Conservation (phyloP, 2,888 invertebrate genomes). For the Leptarthrus brevirostris region DNA sequence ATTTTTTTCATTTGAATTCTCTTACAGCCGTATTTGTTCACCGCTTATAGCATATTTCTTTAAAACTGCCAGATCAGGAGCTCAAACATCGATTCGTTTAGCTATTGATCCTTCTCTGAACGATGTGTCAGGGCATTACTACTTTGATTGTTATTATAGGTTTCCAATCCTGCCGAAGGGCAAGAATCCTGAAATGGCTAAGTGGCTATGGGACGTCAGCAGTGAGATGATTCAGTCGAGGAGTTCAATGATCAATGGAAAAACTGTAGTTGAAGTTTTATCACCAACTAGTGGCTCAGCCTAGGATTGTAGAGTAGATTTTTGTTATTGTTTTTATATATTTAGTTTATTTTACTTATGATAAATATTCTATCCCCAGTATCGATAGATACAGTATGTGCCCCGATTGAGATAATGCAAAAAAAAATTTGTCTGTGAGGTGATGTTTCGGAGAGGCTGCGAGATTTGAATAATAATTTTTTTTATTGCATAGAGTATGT, state of each 20-base stretch:
- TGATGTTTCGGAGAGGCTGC: too few species aligned
- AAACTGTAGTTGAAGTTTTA: neutral
- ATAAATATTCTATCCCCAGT: too few species aligned
- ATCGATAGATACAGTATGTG: too few species aligned
- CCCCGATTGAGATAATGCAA: too few species aligned
- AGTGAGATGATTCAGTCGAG: constrained; percentile 61
- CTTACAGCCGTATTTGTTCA: neutral
- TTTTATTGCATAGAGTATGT: too few species aligned
- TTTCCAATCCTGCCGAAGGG: constrained; percentile 69
- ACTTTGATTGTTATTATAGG: constrained; percentile 71
- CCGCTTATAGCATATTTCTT: constrained; percentile 53
- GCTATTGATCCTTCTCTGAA: constrained; percentile 64
- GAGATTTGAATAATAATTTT: too few species aligned
- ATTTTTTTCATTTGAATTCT: too few species aligned
- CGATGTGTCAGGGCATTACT: constrained; percentile 63
- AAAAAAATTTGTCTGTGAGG: too few species aligned
- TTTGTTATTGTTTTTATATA: too few species aligned
- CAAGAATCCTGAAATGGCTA: constrained; percentile 69
- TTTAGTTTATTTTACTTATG: too few species aligned
- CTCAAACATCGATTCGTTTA: constrained; percentile 63
- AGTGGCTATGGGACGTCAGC: constrained; percentile 72
- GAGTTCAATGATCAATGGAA: neutral
- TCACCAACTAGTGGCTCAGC: too few species aligned
- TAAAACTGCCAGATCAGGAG: constrained; percentile 63
- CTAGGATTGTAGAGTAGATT: too few species aligned